These are phyloP conservation scores for Trachemys scripta DNA, from an alignment of 2,113 vertebrate genomes.

Conservation along the genomic window DNA sequence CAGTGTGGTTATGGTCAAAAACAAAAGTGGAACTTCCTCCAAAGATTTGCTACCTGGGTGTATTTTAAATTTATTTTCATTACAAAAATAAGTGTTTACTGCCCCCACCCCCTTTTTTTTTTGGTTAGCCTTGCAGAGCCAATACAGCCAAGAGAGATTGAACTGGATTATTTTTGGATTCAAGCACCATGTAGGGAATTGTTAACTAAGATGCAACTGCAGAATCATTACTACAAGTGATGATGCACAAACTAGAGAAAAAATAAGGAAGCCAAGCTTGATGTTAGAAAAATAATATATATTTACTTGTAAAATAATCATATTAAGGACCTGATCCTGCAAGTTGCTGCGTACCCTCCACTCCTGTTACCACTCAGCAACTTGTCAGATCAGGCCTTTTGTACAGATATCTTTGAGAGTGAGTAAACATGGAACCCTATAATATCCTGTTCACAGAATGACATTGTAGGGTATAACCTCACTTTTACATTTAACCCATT, in stretches of 20 bases:
- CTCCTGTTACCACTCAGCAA: background rate
- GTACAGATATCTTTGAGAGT: background rate
- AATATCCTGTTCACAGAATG: background rate
- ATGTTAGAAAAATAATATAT: background rate
- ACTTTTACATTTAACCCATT: background rate
- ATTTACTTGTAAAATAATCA: background rate
- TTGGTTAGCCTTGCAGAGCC: too few relatives aligned
- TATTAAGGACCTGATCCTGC: background rate
- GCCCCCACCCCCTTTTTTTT: too few relatives aligned
- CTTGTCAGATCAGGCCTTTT: background rate
- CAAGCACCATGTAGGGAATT: too few relatives aligned
- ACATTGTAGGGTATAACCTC: background rate
- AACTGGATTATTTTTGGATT: too few relatives aligned
- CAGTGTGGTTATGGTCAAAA: too few relatives aligned
- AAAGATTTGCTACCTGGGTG: too few relatives aligned
- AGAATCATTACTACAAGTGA: background rate
- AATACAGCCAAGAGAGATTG: too few relatives aligned
- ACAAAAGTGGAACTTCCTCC: too few relatives aligned
- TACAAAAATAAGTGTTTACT: too few relatives aligned
- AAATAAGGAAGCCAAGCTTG: background rate
- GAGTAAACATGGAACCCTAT: background rate
- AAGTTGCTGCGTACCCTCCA: background rate
- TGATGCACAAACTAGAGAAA: background rate
- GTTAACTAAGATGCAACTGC: too few relatives aligned
- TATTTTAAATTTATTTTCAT: too few relatives aligned